Evolutionary conservation across 1,140 invertebrate genomes (phyloP), one percentile per base, ranked within the genome.

Genomic region (Ptiloglossa arizonensis): DNA sequence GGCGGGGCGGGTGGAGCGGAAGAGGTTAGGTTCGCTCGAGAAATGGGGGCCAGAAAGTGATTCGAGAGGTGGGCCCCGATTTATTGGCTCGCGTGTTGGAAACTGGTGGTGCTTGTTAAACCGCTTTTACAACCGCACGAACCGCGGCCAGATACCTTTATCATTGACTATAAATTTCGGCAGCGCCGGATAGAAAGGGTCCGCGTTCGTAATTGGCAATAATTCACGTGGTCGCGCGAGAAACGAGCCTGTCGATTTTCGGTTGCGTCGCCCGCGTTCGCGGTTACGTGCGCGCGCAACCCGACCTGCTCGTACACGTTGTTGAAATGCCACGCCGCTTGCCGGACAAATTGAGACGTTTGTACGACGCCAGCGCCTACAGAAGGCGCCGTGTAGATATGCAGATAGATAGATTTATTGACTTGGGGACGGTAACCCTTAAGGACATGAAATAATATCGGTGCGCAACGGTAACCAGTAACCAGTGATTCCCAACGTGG

Each of bases 91-190:
- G 88, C 84, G 87, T 83, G 83, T 68, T 68, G 56, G 50, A 72
- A 72, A 84, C 77, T 80, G 68, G 75, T 77, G 64, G 69, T 64
- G 79, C 82, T 89, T 85, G 84, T 89, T 88, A 89, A 87, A 68
- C 59, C 64, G 81, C 75, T 75, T 89, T 89, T 87, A 85, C 75
- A 67, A 70, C 67, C 15, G 63, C 70, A 59, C 60, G 66, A 79
- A 72, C 57, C 46, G 72, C 56, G 63, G 59, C 82, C 63, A 81
- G 84, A 86, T 86, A 85, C 77, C 82, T 89, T 87, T 89, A 88
- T 89, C 86, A 87, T 85, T 67, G 82, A 87, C 87, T 84, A 89
- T 90, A 89, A 90, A 89, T 90, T 90, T 87, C 60, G 82, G 80
- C 79, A 67, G 56, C 73, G 73, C 66, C 54, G 44, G 73, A 76